Evolutionary conservation across 1,140 invertebrate genomes (phyloP), one percentile per base, ranked within the genome.

Genomic region (Bicyclus anynana): DNA sequence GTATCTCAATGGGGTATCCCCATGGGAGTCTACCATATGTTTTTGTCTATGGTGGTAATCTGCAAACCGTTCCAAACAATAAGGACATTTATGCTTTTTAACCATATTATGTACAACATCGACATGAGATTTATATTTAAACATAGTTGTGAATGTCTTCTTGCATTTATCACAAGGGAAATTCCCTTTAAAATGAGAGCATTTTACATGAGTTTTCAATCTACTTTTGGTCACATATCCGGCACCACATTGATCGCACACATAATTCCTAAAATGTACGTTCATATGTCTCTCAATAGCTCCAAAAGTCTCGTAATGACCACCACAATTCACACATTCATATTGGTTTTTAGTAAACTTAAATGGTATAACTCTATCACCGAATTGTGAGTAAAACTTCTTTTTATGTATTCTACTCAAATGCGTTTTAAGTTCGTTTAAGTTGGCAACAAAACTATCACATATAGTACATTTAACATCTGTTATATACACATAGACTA

Each of bases 231-330:
- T 77, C 5, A 83, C 62, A 20, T 78, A 83, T 0, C 73, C 72
- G 0, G 66, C 65, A 0, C 69, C 78, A 35, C 80, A 84, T 6
- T 69, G 59, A 9, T 80, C 73, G 47, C 80, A 84, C 0, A 75
- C 67, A 37, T 65, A 79, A 29, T 77, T 84, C 13, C 76, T 65
- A n/a, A 67, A 84, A 60, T 84, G 80, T 4, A 55, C 51, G 33
- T 80, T 79, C 80, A 83, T 83, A 26, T 83, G 80, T 10, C 69
- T 54, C 46, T 83, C 74, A 1, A 80, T 50, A 0, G 74, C 53
- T 1, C 73, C 72, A 26, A 83, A 79, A 0, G 67, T 72, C 23
- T 77, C 62, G 35, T 71, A 83, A 21, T 49, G 66, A 14, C 56
- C 61, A 9, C 65, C 59, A 33, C 80, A 82, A 6, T 61, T 66